Evolutionary conservation across 2,888 invertebrate species (phyloP).

Genomic region (Torymus auratus): DNA sequence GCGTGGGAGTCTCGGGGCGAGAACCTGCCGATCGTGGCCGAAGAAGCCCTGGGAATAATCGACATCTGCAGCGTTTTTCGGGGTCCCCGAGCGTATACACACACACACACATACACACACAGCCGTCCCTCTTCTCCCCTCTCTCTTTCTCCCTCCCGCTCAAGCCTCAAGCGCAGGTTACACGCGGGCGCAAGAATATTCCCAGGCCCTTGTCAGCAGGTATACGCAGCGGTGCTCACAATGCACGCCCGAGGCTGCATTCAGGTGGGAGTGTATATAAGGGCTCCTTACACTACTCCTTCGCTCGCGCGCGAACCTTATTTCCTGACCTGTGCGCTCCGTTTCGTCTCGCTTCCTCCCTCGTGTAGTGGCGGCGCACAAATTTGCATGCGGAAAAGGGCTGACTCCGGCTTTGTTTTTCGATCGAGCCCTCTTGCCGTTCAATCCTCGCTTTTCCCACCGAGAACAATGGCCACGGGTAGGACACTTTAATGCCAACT

Average conservation of each 20-base stretch:
- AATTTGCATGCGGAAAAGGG: conserved; percentile 15
- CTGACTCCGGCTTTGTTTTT: background rate
- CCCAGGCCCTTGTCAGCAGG: conserved; percentile 8
- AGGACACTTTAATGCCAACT: too few relatives aligned
- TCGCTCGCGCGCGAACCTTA: background rate
- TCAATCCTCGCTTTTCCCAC: too few relatives aligned
- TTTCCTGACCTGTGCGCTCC: conserved; percentile 18
- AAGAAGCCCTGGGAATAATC: conserved; percentile 52
- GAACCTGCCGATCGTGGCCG: conserved; percentile 46
- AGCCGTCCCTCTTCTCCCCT: too few relatives aligned
- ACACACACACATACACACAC: background rate
- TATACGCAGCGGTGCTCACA: conserved; percentile 19
- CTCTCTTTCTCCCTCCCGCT: too few relatives aligned
- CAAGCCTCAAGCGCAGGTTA: background rate
- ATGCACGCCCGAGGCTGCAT: background rate
- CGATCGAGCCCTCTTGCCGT: too few relatives aligned
- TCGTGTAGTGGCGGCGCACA: background rate
- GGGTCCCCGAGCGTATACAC: background rate
- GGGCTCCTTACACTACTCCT: background rate
- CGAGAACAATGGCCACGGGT: too few relatives aligned
- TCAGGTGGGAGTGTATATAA: background rate
- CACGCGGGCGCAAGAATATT: too few relatives aligned
- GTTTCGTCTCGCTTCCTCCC: background rate
- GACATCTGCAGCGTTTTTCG: conserved; percentile 47
- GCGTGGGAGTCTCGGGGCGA: conserved; percentile 52